phyloP scores from a whole-genome alignment of 1,140 invertebrate genomes.

The Cyclargus thomasi region DNA sequence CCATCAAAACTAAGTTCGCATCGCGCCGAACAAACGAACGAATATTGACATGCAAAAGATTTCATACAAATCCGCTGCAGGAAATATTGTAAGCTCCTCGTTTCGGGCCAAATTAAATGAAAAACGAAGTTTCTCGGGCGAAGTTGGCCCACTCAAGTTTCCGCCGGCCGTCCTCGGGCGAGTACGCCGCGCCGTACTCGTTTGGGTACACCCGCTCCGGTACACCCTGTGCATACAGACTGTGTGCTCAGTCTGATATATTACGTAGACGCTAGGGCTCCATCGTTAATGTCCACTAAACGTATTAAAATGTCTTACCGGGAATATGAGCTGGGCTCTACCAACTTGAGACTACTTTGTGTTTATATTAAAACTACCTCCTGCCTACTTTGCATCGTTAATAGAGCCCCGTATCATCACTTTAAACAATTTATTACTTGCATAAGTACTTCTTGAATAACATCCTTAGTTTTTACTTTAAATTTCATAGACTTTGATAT shows the following conservation, averaged over 20 bases:
- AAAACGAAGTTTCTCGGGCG: constrained; percentile 65
- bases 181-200: constrained; percentile 24
- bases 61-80: neutral
- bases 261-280: constrained; percentile 23
- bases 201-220: constrained; percentile 21
- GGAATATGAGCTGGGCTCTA: constrained; percentile 10
- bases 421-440: neutral
- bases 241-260: constrained; percentile 25
- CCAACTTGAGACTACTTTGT: neutral
- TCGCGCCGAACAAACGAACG: neutral
- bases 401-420: neutral
- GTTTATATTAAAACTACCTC: neutral
- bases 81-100: constrained; percentile 67
- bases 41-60: constrained; percentile 1
- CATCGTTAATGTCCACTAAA: neutral
- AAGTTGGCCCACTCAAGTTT: constrained; percentile 68
- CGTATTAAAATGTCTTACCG: constrained; percentile 11
- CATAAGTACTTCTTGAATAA: neutral
- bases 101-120: constrained; percentile 70
- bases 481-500: neutral
- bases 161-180: constrained; percentile 38
- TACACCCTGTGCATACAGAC: constrained; percentile 38
- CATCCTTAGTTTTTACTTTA: neutral
- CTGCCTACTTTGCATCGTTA: neutral
- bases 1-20: neutral